Base-by-base conservation (phyloP, 2,888 invertebrate genomes). In the Lithophane semibrunnea region DNA sequence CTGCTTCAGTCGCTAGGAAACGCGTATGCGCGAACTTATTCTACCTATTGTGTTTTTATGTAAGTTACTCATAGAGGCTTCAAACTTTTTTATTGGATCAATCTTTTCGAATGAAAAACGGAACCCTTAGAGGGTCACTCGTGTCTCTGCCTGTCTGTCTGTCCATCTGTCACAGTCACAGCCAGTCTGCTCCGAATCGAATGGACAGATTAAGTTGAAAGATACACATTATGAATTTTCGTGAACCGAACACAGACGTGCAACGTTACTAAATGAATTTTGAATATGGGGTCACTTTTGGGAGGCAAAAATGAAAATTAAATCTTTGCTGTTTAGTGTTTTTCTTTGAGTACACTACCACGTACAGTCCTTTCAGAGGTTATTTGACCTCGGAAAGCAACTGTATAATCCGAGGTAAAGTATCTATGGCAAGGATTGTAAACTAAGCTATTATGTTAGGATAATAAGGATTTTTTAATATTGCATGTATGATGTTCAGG, bases 1-100 rank as follows among this genome's bases (percentile, higher is more conserved):
- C 92, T 97, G n/a, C 91, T 98, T 24, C 98, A 98, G 90, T 95
- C 96, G 29, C 93, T 98, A 13, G 98, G 98, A 16, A 98, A 97
- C 88, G 98, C 98, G 2, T 98, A 98, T 86, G 97, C 98, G 0
- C 94, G 98, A 69, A 98, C 98, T 1, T 98, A 98, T 90, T 97
- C 97, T 0, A 97, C 97, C 0, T 98, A 97, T 91, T 97, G 97
- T 75, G 92, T 98, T 54, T 97, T 98, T 89, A 97, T 98, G 97
- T 97, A 92, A 95, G 95, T 88, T 10, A 56, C 12, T 5, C 21
- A 13, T 0, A 10, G 16, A 61, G 1, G 5, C 47, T 18, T 58
- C 1, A 71, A 58, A 16, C 2, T 18, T 5, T 44, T 70, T 58
- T 29, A 56, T 54, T 21, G 7, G 1, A 18, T 73, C 3, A 10